phyloP scores from a whole-genome alignment of 1,140 invertebrate species.

The Brachionus koreanus region DNA sequence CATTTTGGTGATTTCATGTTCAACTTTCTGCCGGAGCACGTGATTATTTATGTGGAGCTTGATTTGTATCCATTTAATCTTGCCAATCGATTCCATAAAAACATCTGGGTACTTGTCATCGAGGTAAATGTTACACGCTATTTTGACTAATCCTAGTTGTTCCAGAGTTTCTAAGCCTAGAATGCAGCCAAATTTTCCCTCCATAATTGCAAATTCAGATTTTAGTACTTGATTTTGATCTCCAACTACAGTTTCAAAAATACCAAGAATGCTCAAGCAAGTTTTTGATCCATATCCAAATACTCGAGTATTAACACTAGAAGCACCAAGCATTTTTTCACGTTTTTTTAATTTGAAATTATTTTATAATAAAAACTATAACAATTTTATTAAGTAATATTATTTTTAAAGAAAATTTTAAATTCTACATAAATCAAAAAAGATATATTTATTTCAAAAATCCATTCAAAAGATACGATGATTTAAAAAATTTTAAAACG shows the following conservation, averaged over 20 bases:
- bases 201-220: not conserved
- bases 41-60: not conserved
- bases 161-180: not conserved
- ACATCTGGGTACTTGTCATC: not conserved
- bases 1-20: not conserved
- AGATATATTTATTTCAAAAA: no score
- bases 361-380: no score
- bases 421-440: no score
- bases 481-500: no score
- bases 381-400: no score
- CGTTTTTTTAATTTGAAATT: no score
- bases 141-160: not conserved
- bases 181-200: not conserved
- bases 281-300: not conserved
- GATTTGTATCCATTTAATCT: not conserved
- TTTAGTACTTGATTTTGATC: not conserved
- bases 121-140: not conserved
- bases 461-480: no score
- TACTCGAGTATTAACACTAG: not conserved
- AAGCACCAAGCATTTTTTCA: no score
- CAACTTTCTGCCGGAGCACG: not conserved
- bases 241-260: not conserved
- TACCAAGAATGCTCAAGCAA: not conserved
- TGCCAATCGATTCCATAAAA: not conserved
- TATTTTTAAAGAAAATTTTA: no score